phyloP scores from a whole-genome alignment of 2,888 invertebrate species.

The Stramonita haemastoma region DNA sequence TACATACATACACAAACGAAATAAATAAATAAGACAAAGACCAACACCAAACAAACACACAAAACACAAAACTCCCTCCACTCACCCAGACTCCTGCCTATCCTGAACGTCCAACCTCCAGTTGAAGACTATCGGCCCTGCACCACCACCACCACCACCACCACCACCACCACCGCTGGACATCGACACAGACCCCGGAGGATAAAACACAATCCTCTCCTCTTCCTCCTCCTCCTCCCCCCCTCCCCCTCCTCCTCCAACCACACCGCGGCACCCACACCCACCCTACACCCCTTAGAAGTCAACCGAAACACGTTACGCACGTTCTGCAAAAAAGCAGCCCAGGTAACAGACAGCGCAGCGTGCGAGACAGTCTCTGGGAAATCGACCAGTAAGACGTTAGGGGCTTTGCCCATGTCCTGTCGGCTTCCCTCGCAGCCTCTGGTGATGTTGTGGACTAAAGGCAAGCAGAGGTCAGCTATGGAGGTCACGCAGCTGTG shows the following conservation, averaged over 20 bases:
- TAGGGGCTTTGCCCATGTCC: slow-evolving; percentile 41
- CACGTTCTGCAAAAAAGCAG: slow-evolving; percentile 47
- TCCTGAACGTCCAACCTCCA: background rate
- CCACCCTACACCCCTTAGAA: background rate
- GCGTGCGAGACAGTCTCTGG: slow-evolving; percentile 37
- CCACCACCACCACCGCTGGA: background rate
- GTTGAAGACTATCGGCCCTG: slow-evolving; percentile 22
- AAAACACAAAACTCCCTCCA: background rate
- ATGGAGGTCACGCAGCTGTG: slow-evolving; percentile 34
- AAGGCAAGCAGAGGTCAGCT: slow-evolving; percentile 43
- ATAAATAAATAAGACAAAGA: background rate
- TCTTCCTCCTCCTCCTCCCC: background rate
- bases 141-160: background rate
- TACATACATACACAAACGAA: background rate
- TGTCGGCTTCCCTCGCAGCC: slow-evolving; percentile 35
- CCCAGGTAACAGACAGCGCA: slow-evolving; percentile 39
- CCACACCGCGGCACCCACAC: slow-evolving; percentile 44
- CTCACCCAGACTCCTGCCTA: background rate
- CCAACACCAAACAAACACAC: background rate
- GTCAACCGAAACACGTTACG: slow-evolving; percentile 40
- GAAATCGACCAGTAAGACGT: slow-evolving; percentile 48
- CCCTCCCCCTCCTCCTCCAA: background rate
- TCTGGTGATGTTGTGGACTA: slow-evolving; percentile 30
- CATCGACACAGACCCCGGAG: background rate
- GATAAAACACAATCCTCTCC: slow-evolving; percentile 37